Conservation (phyloP, 2,888 invertebrate genomes). For the Dryocosmus kuriphilus region DNA sequence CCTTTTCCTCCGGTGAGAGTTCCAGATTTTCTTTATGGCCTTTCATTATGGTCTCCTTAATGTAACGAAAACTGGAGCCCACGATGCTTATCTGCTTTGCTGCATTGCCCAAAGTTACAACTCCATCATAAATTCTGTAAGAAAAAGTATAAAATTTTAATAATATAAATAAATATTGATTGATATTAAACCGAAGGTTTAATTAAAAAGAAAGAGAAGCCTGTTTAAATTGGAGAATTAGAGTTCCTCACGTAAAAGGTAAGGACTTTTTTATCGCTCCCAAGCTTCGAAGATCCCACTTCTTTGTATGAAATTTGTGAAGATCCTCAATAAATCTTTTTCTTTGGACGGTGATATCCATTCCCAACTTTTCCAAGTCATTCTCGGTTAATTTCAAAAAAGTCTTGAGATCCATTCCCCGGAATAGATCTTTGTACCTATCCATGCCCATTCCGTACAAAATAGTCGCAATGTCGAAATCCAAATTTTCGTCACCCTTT, state of each 20-base stretch:
- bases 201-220: too few relatives aligned
- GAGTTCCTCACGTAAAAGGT: conserved; percentile 58
- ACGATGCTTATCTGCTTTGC: conserved; percentile 81
- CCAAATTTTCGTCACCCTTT: conserved; percentile 53
- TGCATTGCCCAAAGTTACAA: conserved; percentile 79
- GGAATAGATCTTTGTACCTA: conserved; percentile 77
- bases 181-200: too few relatives aligned
- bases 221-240: conserved; percentile 3
- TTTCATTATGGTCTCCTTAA: conserved; percentile 62
- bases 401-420: conserved; percentile 79
- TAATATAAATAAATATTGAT: too few relatives aligned
- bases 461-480: conserved; percentile 79
- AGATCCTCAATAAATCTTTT: conserved; percentile 80
- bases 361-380: conserved; percentile 80
- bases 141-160: conserved; percentile 69
- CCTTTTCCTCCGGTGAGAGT: conserved; percentile 51
- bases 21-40: conserved; percentile 43
- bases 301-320: conserved; percentile 80
- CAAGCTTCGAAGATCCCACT: conserved; percentile 79
- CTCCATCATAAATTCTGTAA: conserved; percentile 80
- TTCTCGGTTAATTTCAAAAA: conserved; percentile 81
- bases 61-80: conserved; percentile 80
- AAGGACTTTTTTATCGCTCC: conserved; percentile 57
- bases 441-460: conserved; percentile 82
- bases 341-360: conserved; percentile 82